Evolutionary conservation across 2,797 vertebrate species (phyloP).

Genomic region (Silurus lanzhouensis): DNA sequence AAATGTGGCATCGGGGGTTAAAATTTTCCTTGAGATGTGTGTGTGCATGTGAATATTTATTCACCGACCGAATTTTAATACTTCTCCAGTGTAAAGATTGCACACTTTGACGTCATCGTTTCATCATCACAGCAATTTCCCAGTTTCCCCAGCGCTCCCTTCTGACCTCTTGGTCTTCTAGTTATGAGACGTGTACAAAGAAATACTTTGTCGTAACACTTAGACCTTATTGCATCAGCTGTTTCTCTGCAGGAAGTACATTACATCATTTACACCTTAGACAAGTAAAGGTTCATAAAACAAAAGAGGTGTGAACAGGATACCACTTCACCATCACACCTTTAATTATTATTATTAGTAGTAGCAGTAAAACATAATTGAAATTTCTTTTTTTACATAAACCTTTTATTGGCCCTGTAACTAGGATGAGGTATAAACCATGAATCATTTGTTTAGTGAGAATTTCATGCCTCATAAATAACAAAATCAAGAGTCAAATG

Average conservation of each 20-base stretch:
- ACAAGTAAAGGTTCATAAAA: neutral
- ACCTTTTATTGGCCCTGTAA: neutral
- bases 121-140: conserved; percentile 8
- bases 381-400: too few relatives aligned
- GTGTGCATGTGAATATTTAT: too few relatives aligned
- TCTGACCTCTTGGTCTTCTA: neutral
- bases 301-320: neutral
- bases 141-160: neutral
- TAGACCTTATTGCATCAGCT: neutral
- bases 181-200: too few relatives aligned
- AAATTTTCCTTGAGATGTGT: too few relatives aligned
- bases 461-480: neutral
- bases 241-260: neutral
- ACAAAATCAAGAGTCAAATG: neutral
- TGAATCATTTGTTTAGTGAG: neutral
- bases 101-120: neutral
- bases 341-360: neutral
- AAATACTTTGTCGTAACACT: neutral
- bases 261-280: neutral
- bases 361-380: neutral
- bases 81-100: neutral
- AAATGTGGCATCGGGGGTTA: too few relatives aligned
- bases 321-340: neutral
- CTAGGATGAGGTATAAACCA: too few relatives aligned
- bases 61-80: neutral